Conservation (phyloP, 1,140 invertebrate genomes). For the Scaptomyza pallida region DNA sequence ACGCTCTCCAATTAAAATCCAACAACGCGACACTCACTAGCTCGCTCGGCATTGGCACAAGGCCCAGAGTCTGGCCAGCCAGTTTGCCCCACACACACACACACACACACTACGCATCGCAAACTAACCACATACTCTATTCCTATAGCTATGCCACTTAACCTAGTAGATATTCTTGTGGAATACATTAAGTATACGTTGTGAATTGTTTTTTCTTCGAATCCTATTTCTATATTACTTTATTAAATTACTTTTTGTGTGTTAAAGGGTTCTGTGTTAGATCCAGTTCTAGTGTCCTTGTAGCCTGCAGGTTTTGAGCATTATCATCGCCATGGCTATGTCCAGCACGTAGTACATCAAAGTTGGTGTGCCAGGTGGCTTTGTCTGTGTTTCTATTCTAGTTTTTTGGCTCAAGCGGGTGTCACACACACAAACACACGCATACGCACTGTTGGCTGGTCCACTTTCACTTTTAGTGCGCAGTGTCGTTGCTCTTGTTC, state of each 20-base stretch:
- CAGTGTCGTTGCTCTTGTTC: constrained; percentile 1
- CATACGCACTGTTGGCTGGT: constrained; percentile 14
- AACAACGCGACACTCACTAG: constrained; percentile 36
- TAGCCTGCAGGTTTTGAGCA: background rate
- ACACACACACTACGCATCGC: no score
- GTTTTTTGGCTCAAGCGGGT: constrained; percentile 15
- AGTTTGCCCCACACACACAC: no score
- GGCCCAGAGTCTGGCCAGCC: no score
- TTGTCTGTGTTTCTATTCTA: background rate
- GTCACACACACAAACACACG: constrained; percentile 4
- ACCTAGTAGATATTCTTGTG: background rate
- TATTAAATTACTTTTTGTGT: background rate
- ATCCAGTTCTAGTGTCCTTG: background rate
- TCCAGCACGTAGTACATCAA: constrained; percentile 40
- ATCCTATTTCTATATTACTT: background rate
- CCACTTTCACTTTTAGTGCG: constrained; percentile 70
- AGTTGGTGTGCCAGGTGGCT: constrained; percentile 23
- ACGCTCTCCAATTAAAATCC: constrained; percentile 65
- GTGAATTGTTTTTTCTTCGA: no score
- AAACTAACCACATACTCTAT: constrained; percentile 1
- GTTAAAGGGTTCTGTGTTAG: background rate
- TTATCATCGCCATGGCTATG: background rate
- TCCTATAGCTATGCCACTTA: background rate
- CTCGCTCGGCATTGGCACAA: no score
- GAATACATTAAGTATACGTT: background rate